Percentiles rank a stretch among this genome's conserved stretches.
Conservation (phyloP, 2,113 vertebrate genomes). For the Elephas maximus region DNA sequence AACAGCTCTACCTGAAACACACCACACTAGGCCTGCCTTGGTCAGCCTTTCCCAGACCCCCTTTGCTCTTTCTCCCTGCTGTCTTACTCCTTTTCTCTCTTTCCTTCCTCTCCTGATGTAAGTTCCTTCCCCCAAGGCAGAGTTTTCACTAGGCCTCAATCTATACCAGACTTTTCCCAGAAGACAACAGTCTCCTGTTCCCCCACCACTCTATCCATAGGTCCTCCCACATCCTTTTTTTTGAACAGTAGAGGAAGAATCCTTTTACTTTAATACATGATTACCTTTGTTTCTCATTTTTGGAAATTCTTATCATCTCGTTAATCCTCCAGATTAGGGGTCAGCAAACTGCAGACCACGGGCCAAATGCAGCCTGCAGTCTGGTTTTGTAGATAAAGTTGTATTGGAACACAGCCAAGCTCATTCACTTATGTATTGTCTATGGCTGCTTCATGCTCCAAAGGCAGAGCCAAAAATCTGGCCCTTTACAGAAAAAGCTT, state of each 20-base stretch:
- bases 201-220: background rate
- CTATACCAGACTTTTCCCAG: background rate
- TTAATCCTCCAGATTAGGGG: background rate
- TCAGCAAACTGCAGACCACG: background rate
- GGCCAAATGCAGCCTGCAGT: no score
- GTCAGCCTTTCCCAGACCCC: background rate
- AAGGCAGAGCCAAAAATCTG: no score
- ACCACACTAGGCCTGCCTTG: background rate
- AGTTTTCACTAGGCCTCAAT: background rate
- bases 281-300: background rate
- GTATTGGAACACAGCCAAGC: no score
- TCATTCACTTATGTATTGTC: no score
- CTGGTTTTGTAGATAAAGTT: no score
- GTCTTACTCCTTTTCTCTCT: background rate
- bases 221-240: slow-evolving; percentile 8
- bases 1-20: background rate
- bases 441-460: no score
- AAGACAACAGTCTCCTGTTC: background rate
- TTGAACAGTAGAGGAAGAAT: background rate
- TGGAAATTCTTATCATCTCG: background rate
- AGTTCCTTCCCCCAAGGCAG: background rate
- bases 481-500: no score
- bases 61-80: background rate
- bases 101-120: background rate
- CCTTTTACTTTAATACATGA: background rate